A percentile compares a stretch with the other conserved stretches of the same genome.
These are phyloP conservation scores for Chrysocyon brachyurus DNA, from an alignment of 2,797 vertebrate genomes.

Conservation along the genomic window DNA sequence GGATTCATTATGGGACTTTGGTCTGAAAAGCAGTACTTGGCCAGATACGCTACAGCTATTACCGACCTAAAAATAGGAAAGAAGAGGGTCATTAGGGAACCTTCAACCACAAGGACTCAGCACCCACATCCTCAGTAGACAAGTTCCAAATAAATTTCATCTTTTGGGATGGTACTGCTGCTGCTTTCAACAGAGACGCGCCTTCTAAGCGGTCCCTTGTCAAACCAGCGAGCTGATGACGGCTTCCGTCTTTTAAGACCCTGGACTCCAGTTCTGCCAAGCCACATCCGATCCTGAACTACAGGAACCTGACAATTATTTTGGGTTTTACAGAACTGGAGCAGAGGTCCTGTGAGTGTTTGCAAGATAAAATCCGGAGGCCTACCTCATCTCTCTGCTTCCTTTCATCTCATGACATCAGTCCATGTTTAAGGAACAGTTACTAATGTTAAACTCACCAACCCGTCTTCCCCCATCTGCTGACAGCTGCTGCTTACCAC, in stretches of 20 bases:
- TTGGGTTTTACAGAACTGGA: constrained; percentile 17
- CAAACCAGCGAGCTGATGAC: neutral
- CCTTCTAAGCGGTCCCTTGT: neutral
- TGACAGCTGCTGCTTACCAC: neutral
- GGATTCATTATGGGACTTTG: neutral
- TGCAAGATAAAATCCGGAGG: neutral
- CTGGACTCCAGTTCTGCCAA: constrained; percentile 10
- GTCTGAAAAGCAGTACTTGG: constrained; percentile 23
- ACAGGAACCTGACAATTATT: neutral
- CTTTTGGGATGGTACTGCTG: neutral
- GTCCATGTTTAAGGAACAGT: neutral
- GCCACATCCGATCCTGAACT: constrained; percentile 47
- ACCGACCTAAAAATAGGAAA: constrained; percentile 43
- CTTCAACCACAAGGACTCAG: neutral
- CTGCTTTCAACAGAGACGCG: neutral
- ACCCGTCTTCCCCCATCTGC: neutral
- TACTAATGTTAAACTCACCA: neutral
- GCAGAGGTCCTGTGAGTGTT: neutral
- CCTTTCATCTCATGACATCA: neutral
- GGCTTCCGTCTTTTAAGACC: neutral
- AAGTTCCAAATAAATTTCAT: neutral
- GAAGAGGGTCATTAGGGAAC: neutral
- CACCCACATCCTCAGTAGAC: neutral
- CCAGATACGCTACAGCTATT: constrained; percentile 14
- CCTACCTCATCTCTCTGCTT: neutral